Conservation (phyloP, 1,140 invertebrate species). For the Heliothis virescens region DNA sequence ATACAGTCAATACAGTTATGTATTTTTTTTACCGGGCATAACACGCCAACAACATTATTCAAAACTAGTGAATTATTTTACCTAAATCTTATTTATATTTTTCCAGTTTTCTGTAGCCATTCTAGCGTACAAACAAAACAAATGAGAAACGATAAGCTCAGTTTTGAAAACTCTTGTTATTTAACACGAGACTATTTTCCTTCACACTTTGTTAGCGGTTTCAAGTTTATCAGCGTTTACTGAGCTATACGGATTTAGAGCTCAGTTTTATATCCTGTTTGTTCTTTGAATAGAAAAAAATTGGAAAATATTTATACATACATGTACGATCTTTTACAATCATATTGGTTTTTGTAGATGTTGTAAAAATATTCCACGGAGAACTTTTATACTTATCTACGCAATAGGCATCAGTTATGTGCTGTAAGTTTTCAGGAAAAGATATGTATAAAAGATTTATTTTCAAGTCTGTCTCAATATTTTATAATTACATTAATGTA, state of each 20-base stretch:
- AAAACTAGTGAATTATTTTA: too few species aligned
- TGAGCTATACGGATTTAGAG: constrained; percentile 17
- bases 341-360: background rate
- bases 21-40: too few species aligned
- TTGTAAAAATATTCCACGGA: background rate
- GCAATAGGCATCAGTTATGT: too few species aligned
- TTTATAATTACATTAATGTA: too few species aligned
- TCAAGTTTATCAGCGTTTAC: constrained; percentile 37
- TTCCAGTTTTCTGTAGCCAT: too few species aligned
- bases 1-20: too few species aligned
- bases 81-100: too few species aligned
- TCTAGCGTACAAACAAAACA: background rate
- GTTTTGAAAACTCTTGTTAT: background rate
- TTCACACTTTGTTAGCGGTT: constrained; percentile 8
- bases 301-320: background rate
- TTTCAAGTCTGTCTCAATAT: too few species aligned
- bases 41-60: too few species aligned
- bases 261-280: constrained; percentile 3
- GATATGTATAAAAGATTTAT: too few species aligned
- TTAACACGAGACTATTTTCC: background rate
- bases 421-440: too few species aligned
- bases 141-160: background rate
- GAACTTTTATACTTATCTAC: background rate
- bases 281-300: background rate
- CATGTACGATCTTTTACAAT: background rate